Percentiles rank a stretch among this genome's conserved stretches.
These are phyloP conservation scores for Coreoperca whiteheadi DNA, from an alignment of 2,113 vertebrate species.

Conservation along the genomic window DNA sequence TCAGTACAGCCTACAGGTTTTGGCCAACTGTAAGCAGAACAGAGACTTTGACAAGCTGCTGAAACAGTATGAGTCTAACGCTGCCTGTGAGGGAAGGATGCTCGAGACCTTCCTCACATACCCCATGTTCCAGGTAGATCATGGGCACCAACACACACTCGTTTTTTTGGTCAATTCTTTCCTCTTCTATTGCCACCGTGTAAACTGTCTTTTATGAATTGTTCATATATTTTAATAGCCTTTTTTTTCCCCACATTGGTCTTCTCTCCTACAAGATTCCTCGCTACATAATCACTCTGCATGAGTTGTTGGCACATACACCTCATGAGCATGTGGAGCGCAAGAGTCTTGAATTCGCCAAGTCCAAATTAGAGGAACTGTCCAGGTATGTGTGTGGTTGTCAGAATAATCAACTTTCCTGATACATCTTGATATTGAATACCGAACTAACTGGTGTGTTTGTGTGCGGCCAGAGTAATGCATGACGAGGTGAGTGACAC, in stretches of 20 bases:
- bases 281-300: conserved; percentile 97
- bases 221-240: not conserved
- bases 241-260: not conserved
- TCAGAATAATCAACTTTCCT: not conserved
- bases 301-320: conserved; percentile 96
- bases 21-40: conserved; percentile 99
- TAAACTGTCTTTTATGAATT: not conserved
- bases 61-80: conserved; percentile 97
- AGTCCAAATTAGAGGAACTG: conserved; percentile 96
- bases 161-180: not conserved
- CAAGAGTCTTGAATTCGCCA: conserved; percentile 98
- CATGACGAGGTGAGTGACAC: conserved; percentile 99
- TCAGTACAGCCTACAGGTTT: conserved; percentile 97
- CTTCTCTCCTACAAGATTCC: conserved; percentile 87
- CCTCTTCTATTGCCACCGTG: not conserved
- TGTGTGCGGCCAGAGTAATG: conserved; percentile 89
- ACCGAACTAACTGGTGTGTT: not conserved
- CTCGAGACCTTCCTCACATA: conserved; percentile 99
- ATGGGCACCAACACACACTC: not conserved
- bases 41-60: conserved; percentile 99
- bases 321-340: conserved; percentile 97
- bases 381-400: conserved; percentile 88
- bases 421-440: not conserved
- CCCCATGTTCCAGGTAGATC: conserved; percentile 97
- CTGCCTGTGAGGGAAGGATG: conserved; percentile 96